Base-by-base conservation (phyloP, 2,113 vertebrate genomes). In the Phyllostomus hastatus region DNA sequence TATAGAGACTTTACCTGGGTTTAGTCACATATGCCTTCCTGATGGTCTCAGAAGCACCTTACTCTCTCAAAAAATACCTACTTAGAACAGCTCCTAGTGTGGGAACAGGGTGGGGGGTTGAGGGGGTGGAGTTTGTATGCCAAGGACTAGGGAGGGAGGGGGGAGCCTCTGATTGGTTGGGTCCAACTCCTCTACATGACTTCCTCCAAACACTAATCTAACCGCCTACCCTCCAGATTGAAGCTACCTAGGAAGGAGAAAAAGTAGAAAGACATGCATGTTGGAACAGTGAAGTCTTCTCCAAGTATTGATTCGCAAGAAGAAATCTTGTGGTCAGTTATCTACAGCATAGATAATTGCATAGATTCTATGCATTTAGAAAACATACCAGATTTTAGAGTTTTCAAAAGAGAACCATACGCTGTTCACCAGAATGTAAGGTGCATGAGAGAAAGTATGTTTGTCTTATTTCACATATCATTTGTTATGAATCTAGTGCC, bases 211-310 rank as follows among this genome's bases (percentile, higher is more conserved):
- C 3, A 28, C 16, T 64, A 15, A 6, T 4, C 16, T 64, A 15
- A 6, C 6, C 3, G 6, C 17, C 12, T 0, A 1, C 38, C 15
- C 4, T 11, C 57, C 46, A 28, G 10, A 26, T 22, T 69, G 22
- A 67, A 19, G 80, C 12, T 76, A 26, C 12, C 5, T 17, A 66
- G 41, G 48, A 83, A 93, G 70, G 7, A 67, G 52, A 5, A 64
- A 75, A 69, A 67, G 4, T 15, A 67, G 35, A 41, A n/a, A 31
- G 2, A 54, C 84, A 48, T 82, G 22, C 26, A 33, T 3, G 9
- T 66, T 70, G n/a, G 19, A 69, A 35, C 10, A 46, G 19, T 52
- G 4, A 46, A 41, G 17, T 69, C 28, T 72, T 35, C 31, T 78
- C 48, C 11, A 38, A 4, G 1, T 22, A 50, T 52, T 52, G 4